Evolutionary conservation across 1,140 invertebrate species (phyloP).

Genomic region (Neocloeon triangulifer): DNA sequence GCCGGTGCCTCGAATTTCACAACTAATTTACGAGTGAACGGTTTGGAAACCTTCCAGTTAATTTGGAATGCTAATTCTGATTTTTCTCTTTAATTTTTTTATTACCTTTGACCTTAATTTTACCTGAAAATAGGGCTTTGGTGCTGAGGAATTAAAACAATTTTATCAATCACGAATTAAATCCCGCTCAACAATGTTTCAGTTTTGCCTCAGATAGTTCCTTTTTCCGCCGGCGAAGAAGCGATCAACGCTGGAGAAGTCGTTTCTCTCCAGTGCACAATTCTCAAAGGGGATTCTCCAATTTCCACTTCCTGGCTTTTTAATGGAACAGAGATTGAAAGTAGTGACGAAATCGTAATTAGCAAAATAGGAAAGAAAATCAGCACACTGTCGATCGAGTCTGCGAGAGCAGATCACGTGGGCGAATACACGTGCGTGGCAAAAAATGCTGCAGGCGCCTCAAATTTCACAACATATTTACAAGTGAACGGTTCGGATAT

Average conservation of each 20-base stretch:
- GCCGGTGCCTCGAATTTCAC: slow-evolving; percentile 13
- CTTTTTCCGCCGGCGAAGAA: slow-evolving; percentile 13
- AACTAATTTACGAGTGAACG: slow-evolving; percentile 13
- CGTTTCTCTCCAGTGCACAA: slow-evolving; percentile 10
- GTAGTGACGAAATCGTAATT: slow-evolving; percentile 15
- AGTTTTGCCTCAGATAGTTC: slow-evolving; percentile 13
- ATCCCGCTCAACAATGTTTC: slow-evolving; percentile 1
- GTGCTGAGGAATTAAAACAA: too few species aligned
- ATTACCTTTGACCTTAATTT: too few species aligned
- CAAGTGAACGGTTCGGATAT: slow-evolving; percentile 27
- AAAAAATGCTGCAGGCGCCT: slow-evolving; percentile 14
- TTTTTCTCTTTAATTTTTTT: too few species aligned
- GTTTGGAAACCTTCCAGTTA: slow-evolving; percentile 5
- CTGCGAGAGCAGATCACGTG: slow-evolving; percentile 24
- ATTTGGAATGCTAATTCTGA: too few species aligned
- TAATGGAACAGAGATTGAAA: slow-evolving; percentile 8
- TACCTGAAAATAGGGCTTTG: too few species aligned
- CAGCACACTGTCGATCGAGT: slow-evolving; percentile 45
- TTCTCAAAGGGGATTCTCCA: slow-evolving; percentile 13
- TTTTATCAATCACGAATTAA: too few species aligned
- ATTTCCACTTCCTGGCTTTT: slow-evolving; percentile 11
- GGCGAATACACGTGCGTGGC: slow-evolving; percentile 10
- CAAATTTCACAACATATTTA: slow-evolving; percentile 25
- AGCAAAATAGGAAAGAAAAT: slow-evolving; percentile 14
- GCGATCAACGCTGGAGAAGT: slow-evolving; percentile 10